Evolutionary conservation across 1,140 invertebrate genomes (phyloP).

Genomic region (Teleopsis dalmanni): DNA sequence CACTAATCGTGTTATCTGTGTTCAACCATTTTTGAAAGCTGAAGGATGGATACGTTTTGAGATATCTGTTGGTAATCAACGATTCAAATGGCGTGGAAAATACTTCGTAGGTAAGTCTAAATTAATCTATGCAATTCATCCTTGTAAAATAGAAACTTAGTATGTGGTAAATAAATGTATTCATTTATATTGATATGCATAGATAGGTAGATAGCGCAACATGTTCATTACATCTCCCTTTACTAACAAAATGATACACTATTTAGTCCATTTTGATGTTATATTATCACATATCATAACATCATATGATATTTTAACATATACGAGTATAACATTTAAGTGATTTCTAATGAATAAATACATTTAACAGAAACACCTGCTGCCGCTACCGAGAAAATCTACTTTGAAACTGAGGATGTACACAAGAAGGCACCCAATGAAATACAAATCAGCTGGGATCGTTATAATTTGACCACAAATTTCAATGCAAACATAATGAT

Average conservation of each 20-base stretch:
- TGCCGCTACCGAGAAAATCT: slow-evolving; percentile 74
- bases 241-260: too few relatives aligned
- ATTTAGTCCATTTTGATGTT: too few relatives aligned
- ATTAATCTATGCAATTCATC: too few relatives aligned
- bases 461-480: slow-evolving; percentile 76
- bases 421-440: slow-evolving; percentile 63
- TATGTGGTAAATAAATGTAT: too few relatives aligned
- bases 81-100: slow-evolving; percentile 84
- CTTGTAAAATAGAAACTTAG: too few relatives aligned
- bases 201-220: too few relatives aligned
- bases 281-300: too few relatives aligned
- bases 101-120: slow-evolving; percentile 74
- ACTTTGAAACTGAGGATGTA: slow-evolving; percentile 64
- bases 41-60: slow-evolving; percentile 87
- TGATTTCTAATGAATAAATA: too few relatives aligned
- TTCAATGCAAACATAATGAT: slow-evolving; percentile 66
- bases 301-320: too few relatives aligned
- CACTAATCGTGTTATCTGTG: slow-evolving; percentile 76
- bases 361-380: slow-evolving; percentile 67
- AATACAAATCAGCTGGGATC: slow-evolving; percentile 73
- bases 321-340: too few relatives aligned
- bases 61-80: slow-evolving; percentile 73
- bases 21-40: slow-evolving; percentile 80
- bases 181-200: too few relatives aligned
- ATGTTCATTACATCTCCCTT: too few relatives aligned